Base-by-base conservation (phyloP, 2,113 vertebrate genomes). In the Azemiops feae region DNA sequence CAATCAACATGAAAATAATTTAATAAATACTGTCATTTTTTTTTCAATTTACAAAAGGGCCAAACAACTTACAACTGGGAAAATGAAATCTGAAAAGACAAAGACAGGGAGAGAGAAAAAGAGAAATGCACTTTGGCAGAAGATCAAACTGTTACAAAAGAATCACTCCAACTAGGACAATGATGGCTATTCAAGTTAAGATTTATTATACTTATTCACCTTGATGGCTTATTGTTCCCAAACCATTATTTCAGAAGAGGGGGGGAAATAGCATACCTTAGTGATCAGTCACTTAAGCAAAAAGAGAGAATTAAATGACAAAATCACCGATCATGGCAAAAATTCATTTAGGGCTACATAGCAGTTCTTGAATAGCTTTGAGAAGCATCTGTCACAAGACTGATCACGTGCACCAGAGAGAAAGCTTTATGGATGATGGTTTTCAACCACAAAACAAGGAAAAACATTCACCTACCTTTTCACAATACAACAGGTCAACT, bases 401-500 rank as follows among this genome's bases (percentile, higher is more conserved):
- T 5, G 47, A 91, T 87, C 92, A 47, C n/a, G 1, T 1, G 87
- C n/a, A 91, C 85, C 90, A 96, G 96, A 97, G 92, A 90, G 94
- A 95, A 95, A 92, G 53, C 16, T 85, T 91, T 53, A 92, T 54
- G 90, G 85, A 93, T 92, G 81, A 93, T 93, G 52, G 93, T 92
- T 95, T 91, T 30, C 87, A 89, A 85, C 89, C 58, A 64, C n/a
- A 94, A 94, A 95, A 64, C 55, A 91, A 39, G 50, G 87, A 20
- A 87, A 54, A 93, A 90, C 60, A 93, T 87, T 54, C 89, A 98
- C 98, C 98, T 95, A 99, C 99, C 98, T 99, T 98, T 95, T 99
- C 97, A 90, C 99, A 99, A 95, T 98, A 98, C 94, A 98, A 99
- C 85, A 99, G 97, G 96, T 99, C 98, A 23, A 99, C 99, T 0